Evolutionary conservation across 2,113 vertebrate species (phyloP), one percentile per base, ranked within the genome.

Genomic region (Lathamus discolor): DNA sequence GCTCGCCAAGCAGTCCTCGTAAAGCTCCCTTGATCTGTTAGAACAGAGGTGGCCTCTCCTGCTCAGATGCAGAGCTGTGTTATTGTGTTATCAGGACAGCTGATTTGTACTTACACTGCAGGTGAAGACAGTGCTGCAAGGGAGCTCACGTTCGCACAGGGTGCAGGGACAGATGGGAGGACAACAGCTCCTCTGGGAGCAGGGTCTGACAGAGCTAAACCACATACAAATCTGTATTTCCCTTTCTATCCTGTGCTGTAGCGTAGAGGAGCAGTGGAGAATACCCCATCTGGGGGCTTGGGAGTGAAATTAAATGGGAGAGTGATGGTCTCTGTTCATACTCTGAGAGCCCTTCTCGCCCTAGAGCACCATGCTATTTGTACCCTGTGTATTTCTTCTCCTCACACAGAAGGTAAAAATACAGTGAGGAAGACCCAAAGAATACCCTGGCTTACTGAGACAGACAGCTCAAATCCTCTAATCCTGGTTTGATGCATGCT

Each of bases 391-490:
- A 24, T n/a, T 72, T 7, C 49, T 82, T 35, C 37, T 81, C 27
- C 63, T 83, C 5, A 0, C 28, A 41, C 35, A 31, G 51, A 43
- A 90, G 64, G 69, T 93, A 52, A 83, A 96, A 88, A 82, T 74
- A 81, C 5, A 31, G 46, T 44, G 76, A 75, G 14, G 55, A 89
- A 86, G 63, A 86, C 37, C 17, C 13, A 1, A 48, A 79, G 75
- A 90, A 67, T 79, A 29, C 29, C 31, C 33, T 69, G 70, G 39
- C 20, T 92, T 94, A 73, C 1, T 2, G 68, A 72, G 82, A 48
- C 63, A 62, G 72, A 62, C 76, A 64, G 3, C 48, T 93, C 54
- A 54, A 86, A 92, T 94, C 73, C 82, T 83, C 79, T 93, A 66
- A 90, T 88, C 88, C 76, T 43, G 29, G 29, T 93, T 78, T 86